These are phyloP conservation scores for Ascaphus truei DNA, from an alignment of 2,113 vertebrate genomes.

Conservation along the genomic window DNA sequence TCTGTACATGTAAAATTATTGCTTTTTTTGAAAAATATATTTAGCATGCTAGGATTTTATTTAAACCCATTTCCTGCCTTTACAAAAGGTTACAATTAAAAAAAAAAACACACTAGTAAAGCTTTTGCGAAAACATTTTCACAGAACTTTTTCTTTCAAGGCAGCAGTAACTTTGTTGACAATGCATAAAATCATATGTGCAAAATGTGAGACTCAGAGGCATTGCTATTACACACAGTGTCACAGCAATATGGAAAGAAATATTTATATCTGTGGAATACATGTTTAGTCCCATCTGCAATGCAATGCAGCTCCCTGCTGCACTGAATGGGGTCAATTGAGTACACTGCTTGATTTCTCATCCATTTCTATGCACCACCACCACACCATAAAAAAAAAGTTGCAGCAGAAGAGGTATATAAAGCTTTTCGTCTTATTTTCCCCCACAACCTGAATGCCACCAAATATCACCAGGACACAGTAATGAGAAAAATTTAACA, in stretches of 20 bases:
- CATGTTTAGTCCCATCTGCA: slow-evolving; percentile 36
- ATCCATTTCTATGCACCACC: slow-evolving; percentile 50
- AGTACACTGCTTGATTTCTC: slow-evolving; percentile 13
- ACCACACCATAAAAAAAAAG: slow-evolving; percentile 55
- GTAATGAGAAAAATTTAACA: slow-evolving; percentile 30
- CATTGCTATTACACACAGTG: slow-evolving; percentile 64
- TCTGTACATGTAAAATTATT: slow-evolving; percentile 82
- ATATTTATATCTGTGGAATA: slow-evolving; percentile 61
- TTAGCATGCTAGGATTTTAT: slow-evolving; percentile 68
- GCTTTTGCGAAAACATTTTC: slow-evolving; percentile 76
- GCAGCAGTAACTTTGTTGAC: slow-evolving; percentile 73
- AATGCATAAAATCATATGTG: slow-evolving; percentile 82
- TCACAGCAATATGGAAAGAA: slow-evolving; percentile 61
- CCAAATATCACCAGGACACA: slow-evolving; percentile 49
- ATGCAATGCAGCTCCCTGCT: slow-evolving; percentile 36
- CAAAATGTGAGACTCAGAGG: slow-evolving; percentile 68
- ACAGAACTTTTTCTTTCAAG: slow-evolving; percentile 78
- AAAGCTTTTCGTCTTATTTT: slow-evolving; percentile 53
- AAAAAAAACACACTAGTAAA: slow-evolving; percentile 70
- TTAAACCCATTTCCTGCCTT: slow-evolving; percentile 68
- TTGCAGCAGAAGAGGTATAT: slow-evolving; percentile 78
- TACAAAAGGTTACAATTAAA: slow-evolving; percentile 74
- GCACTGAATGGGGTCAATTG: slow-evolving; percentile 59
- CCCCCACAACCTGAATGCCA: slow-evolving; percentile 41
- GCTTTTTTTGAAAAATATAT: slow-evolving; percentile 78